Percentiles rank a stretch among this genome's conserved stretches.
These are phyloP conservation scores for Chroicocephalus ridibundus DNA, from an alignment of 2,113 vertebrate species.

Conservation along the genomic window DNA sequence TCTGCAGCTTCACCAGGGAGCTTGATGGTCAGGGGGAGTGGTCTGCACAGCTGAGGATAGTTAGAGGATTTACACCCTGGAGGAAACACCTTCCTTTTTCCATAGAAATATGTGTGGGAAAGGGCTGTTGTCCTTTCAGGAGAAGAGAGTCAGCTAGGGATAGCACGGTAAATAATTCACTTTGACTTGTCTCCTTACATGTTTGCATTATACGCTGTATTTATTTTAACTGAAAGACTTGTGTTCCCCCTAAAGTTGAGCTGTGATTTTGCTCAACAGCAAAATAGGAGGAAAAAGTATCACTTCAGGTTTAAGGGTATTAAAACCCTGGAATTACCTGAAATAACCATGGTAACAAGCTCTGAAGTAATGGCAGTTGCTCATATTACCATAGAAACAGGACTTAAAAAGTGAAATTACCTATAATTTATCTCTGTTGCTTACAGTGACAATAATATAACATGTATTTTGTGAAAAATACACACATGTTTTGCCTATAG, in stretches of 20 bases:
- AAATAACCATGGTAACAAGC: constrained; percentile 71
- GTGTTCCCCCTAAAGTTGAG: background rate
- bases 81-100: background rate
- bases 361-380: constrained; percentile 60
- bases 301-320: constrained; percentile 57
- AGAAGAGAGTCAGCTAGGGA: background rate
- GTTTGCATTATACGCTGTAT: background rate
- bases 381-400: constrained; percentile 68
- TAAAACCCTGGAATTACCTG: constrained; percentile 63
- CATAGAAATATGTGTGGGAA: background rate
- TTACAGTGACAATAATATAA: constrained; percentile 37
- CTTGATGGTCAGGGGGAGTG: background rate
- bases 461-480: constrained; percentile 36
- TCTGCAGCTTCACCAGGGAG: background rate
- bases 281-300: constrained; percentile 6
- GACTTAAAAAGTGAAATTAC: constrained; percentile 61
- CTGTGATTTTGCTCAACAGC: constrained; percentile 18
- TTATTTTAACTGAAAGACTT: background rate
- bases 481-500: constrained; percentile 12
- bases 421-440: constrained; percentile 62
- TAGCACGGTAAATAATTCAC: background rate
- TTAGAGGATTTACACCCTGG: background rate
- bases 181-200: background rate
- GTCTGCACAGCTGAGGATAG: background rate
- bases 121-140: accelerated